Evolutionary conservation across 2,113 vertebrate species (phyloP).

Genomic region (Nibea coibor): DNA sequence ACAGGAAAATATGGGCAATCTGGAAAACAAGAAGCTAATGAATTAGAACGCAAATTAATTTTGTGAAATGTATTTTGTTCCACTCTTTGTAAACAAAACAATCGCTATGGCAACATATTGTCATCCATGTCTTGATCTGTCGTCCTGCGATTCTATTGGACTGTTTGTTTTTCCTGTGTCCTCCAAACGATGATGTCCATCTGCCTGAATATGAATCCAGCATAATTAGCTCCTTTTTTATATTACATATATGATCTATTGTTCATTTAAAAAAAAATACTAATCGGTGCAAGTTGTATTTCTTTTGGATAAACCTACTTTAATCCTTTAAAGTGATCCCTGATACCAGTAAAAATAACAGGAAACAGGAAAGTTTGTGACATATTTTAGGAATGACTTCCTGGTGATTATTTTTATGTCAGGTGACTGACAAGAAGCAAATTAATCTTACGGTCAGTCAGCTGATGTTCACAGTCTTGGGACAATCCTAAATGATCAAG

Average conservation of each 20-base stretch:
- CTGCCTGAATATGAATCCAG: too few relatives aligned
- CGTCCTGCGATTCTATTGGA: too few relatives aligned
- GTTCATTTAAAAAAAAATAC: neutral
- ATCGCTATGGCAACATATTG: too few relatives aligned
- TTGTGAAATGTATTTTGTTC: too few relatives aligned
- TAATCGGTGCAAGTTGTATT: neutral
- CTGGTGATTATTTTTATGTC: neutral
- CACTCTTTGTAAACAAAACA: too few relatives aligned
- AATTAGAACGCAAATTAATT: too few relatives aligned
- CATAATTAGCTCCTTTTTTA: neutral
- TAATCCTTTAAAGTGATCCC: neutral
- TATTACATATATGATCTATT: neutral
- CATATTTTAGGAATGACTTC: neutral
- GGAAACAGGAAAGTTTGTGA: neutral
- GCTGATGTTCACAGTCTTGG: neutral
- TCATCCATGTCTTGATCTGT: too few relatives aligned
- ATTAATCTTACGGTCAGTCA: too few relatives aligned
- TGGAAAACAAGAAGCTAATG: too few relatives aligned
- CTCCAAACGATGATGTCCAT: too few relatives aligned
- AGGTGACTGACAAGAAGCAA: neutral
- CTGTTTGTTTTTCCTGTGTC: too few relatives aligned
- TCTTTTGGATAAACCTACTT: neutral
- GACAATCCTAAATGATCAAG: neutral
- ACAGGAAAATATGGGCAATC: too few relatives aligned
- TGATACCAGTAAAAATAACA: neutral